Evolutionary conservation across 2,797 vertebrate species (phyloP).

Genomic region (Nyctibius grandis): DNA sequence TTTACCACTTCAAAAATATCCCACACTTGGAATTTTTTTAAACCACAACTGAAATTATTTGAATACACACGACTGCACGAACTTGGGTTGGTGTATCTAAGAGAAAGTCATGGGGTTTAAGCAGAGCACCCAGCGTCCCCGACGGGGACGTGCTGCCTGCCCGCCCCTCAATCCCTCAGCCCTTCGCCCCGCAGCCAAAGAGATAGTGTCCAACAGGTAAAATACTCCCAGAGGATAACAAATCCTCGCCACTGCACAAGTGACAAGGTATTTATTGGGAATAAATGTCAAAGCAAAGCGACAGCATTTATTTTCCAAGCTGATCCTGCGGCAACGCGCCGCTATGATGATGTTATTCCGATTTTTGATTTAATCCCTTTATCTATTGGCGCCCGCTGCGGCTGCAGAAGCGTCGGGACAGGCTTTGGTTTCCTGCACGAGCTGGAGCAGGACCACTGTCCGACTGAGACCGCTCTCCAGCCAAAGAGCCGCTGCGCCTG

Average conservation of each 20-base stretch:
- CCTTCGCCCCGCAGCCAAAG: not conserved
- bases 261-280: conserved; percentile 10
- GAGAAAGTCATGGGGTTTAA: not conserved
- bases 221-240: not conserved
- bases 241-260: not conserved
- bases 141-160: fast-evolving
- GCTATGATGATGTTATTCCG: not conserved
- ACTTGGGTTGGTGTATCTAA: not conserved
- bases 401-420: not conserved
- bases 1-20: not conserved
- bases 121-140: not conserved
- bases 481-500: fast-evolving
- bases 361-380: not conserved
- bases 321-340: not conserved
- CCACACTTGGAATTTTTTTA: not conserved
- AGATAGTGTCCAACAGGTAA: not conserved
- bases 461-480: not conserved
- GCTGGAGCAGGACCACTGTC: not conserved
- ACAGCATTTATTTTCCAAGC: conserved; percentile 8
- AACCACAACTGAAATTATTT: not conserved
- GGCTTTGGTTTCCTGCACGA: not conserved
- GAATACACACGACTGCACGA: fast-evolving
- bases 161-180: not conserved
- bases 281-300: conserved; percentile 38
- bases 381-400: not conserved